phyloP scores from a whole-genome alignment of 2,888 invertebrate genomes.

The Uropetala carovei region DNA sequence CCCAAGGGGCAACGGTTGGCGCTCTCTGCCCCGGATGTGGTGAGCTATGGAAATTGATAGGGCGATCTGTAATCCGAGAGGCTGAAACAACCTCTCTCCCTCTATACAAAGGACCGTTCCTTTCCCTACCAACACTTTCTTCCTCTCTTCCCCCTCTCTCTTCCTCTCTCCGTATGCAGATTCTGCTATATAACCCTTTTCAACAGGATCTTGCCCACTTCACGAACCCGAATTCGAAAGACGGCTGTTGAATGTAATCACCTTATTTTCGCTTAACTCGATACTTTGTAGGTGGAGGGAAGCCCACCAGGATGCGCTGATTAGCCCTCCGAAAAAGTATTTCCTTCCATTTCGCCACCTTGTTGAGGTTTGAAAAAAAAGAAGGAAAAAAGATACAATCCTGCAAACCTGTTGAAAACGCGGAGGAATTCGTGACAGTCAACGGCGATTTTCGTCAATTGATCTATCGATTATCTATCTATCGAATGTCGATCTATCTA shows the following conservation, averaged over 20 bases:
- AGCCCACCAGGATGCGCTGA: too few species aligned
- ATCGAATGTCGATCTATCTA: too few species aligned
- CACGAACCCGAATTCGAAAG: not conserved
- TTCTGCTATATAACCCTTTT: not conserved
- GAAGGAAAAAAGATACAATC: too few species aligned
- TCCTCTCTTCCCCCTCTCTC: not conserved
- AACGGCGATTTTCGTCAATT: too few species aligned
- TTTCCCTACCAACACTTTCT: not conserved
- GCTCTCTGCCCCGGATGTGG: slow-evolving; percentile 40
- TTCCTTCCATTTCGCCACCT: too few species aligned
- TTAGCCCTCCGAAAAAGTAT: too few species aligned
- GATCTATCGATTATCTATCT: too few species aligned
- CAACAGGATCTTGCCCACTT: not conserved
- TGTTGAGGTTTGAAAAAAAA: too few species aligned
- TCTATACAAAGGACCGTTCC: not conserved
- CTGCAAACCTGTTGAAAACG: too few species aligned
- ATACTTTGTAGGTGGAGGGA: too few species aligned
- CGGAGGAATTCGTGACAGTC: too few species aligned
- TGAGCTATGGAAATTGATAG: slow-evolving; percentile 31
- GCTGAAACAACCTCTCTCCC: not conserved
- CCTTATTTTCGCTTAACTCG: too few species aligned
- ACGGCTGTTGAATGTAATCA: not conserved
- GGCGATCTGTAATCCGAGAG: slow-evolving; percentile 44
- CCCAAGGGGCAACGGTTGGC: not conserved
- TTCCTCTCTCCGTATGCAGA: not conserved